Base-by-base conservation (phyloP, 2,113 vertebrate species). In the Eulacestoma nigropectus region DNA sequence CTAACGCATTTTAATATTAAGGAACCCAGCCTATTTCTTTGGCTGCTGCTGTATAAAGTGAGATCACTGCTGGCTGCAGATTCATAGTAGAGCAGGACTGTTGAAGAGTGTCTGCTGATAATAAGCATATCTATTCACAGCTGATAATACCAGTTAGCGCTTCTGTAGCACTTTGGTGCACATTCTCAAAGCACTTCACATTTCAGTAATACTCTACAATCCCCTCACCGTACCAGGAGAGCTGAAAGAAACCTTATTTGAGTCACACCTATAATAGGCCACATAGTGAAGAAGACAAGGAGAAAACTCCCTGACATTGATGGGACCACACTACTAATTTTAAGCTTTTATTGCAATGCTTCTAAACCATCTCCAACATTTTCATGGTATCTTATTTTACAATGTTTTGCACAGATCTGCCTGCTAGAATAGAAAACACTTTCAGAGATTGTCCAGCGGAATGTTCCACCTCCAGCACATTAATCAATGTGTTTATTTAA, bases 131-230 rank as follows among this genome's bases (percentile, higher is more conserved):
- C 92, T 96, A 41, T 96, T 96, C 92, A 89, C 96, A 96, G 69
- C 88, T 96, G 96, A 97, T 96, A 97, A 93, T 56, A 81, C 64
- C 49, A 87, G 88, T 97, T 97, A 96, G 80, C 83, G 46, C 96
- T 96, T 94, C 92, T 84, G 86, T 56, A 96, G 69, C 32, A 30
- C 76, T 93, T 83, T 78, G 49, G 55, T 87, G 47, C 53, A 32
- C 3, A 9, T 26, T 78, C 32, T 89, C 72, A 88, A 53, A 77
- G 69, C 56, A 53, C 56, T 93, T 94, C 52, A 52, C 41, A 6
- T 79, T 53, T 80, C 76, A 87, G 57, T 29, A 65, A 57, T 78
- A 39, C 37, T 87, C 87, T 84, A 10, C 41, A 75, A 27, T 78
- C 22, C 29, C 13, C 22, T 86, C 26, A n/a, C 23, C 5, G 0